phyloP scores from a whole-genome alignment of 2,113 vertebrate species.

The Hippocampus comes region DNA sequence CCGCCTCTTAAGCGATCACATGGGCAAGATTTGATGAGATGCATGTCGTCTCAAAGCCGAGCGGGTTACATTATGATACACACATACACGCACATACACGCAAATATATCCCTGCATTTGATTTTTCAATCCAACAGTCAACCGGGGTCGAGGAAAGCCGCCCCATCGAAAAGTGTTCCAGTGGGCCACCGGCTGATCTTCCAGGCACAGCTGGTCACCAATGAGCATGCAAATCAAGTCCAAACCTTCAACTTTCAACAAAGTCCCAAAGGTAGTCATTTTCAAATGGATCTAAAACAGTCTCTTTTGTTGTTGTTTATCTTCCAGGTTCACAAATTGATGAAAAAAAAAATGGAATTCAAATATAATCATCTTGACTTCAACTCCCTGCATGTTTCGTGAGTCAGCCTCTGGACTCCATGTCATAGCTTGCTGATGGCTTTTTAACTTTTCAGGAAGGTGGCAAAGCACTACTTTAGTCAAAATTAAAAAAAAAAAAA shows the following conservation, averaged over 20 bases:
- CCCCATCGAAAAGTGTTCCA: slow-evolving; percentile 6
- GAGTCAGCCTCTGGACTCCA: neutral
- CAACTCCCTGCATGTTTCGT: neutral
- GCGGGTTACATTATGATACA: slow-evolving; percentile 16
- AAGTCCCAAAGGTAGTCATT: neutral
- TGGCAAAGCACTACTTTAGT: neutral
- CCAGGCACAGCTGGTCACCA: neutral
- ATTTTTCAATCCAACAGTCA: slow-evolving; percentile 22
- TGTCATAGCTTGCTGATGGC: neutral
- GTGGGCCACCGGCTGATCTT: neutral
- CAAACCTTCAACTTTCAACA: neutral
- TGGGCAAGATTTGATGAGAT: slow-evolving; percentile 24
- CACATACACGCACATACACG: slow-evolving; percentile 9
- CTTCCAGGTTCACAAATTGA: neutral
- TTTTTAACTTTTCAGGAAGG: neutral
- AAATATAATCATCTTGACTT: neutral
- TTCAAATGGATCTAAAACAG: neutral
- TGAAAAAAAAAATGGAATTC: neutral
- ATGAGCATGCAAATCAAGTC: neutral
- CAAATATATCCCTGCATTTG: slow-evolving; percentile 22
- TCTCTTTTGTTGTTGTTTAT: neutral
- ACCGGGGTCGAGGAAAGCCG: slow-evolving; percentile 6
- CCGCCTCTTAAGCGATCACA: slow-evolving; percentile 5
- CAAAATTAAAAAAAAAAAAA: no score
- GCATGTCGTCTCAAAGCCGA: slow-evolving; percentile 23